Conservation (phyloP, 2,797 vertebrate genomes). For the Galagoides demidoff region DNA sequence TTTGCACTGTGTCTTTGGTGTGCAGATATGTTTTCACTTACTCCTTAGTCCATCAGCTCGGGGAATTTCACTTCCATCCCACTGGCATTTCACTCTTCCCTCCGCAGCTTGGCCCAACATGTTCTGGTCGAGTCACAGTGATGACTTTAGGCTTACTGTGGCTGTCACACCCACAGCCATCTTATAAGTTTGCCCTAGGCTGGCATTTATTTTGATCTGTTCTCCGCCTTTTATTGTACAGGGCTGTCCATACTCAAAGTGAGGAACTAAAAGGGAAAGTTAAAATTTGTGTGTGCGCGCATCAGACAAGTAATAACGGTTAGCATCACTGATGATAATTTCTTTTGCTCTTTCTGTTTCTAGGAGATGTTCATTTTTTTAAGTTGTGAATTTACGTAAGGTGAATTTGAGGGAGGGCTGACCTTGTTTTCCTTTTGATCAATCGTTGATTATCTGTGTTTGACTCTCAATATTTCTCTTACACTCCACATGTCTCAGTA, state of each 20-base stretch:
- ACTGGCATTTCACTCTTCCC: background rate
- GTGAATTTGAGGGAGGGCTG: background rate
- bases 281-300: background rate
- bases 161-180: background rate
- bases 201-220: background rate
- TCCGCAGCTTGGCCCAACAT: background rate
- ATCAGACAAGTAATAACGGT: background rate
- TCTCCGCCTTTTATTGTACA: background rate
- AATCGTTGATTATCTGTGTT: background rate
- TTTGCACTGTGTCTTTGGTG: no score
- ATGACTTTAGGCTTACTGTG: background rate
- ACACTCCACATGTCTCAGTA: background rate
- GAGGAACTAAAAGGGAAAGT: background rate
- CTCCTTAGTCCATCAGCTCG: background rate
- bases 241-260: background rate
- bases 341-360: conserved; percentile 40
- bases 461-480: conserved; percentile 30
- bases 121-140: background rate
- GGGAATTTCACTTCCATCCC: background rate
- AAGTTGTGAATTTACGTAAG: conserved; percentile 13
- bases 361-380: conserved; percentile 7
- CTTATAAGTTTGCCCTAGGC: background rate
- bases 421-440: conserved; percentile 4
- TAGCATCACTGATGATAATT: conserved; percentile 2
- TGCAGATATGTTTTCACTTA: background rate